Evolutionary conservation across 2,113 vertebrate species (phyloP), one percentile per base, ranked within the genome.

Genomic region (Trogon melanurus): DNA sequence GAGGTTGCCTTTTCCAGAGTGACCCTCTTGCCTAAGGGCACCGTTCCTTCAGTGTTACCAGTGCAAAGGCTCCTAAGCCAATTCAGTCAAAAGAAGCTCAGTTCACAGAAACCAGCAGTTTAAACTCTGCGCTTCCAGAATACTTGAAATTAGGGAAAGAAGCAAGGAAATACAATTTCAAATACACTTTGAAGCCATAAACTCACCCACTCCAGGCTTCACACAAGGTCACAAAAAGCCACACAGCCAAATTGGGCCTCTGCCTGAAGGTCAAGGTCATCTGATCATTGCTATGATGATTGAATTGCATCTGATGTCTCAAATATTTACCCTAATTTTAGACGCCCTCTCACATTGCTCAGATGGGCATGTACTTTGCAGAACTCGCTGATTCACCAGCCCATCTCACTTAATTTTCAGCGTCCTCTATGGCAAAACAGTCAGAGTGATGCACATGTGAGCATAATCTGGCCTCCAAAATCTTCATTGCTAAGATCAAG

Each of bases 271-370:
- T 85, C 69, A 78, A 85, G 64, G 60, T 80, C 45, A 14, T 79
- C 62, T 85, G 50, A 73, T 7, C 50, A 74, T 70, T 72, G 17
- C 30, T 89, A 8, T 65, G 58, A 62, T 2, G 3, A 51, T 14
- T 76, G 16, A 76, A 38, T 60, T 76, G 6, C n/a, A 69, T 50
- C 45, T 79, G 45, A 76, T 78, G 60, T 73, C 67, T 85, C 66
- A 93, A 91, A 73, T 73, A 93, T 82, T 89, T 82, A n/a, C 60
- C n/a, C 53, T 88, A 47, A 75, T 66, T 94, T 92, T 86, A 86
- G 72, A 51, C 36, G 62, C 13, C 5, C 9, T 6, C n/a, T 88
- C 32, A 57, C 62, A 51, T 78, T 73, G 51, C 75, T 83, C 41
- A 90, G 75, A 92, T 44, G 50, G 27, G 9, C 36, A 69, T 0